Conservation (phyloP, 2,888 invertebrate genomes). For the Melanophora roralis region DNA sequence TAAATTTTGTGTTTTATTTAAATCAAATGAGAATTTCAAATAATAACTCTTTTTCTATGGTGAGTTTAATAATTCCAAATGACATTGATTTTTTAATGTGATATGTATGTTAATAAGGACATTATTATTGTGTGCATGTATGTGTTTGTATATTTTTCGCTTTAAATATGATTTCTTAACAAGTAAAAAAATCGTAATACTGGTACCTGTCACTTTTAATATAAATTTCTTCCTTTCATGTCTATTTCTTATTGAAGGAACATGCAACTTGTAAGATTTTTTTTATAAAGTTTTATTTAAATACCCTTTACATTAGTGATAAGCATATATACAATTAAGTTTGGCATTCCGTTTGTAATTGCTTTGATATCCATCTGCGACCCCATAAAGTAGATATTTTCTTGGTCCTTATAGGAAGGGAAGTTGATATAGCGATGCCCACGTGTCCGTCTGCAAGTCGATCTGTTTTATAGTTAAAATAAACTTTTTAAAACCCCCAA, state of each 20-base stretch:
- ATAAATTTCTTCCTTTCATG: constrained; percentile 42
- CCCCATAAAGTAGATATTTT: too few relatives aligned
- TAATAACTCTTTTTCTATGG: too few relatives aligned
- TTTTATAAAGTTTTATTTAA: neutral
- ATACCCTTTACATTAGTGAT: neutral
- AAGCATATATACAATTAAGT: too few relatives aligned
- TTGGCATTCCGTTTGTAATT: too few relatives aligned
- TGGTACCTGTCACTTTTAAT: constrained; percentile 59
- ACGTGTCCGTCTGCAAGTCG: too few relatives aligned
- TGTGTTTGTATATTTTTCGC: neutral
- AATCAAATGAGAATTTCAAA: neutral
- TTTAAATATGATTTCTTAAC: constrained; percentile 14
- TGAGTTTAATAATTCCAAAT: constrained; percentile 4
- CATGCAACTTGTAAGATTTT: constrained; percentile 3
- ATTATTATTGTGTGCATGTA: constrained; percentile 6
- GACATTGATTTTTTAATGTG: constrained; percentile 38
- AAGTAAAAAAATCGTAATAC: constrained; percentile 51
- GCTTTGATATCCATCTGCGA: too few relatives aligned
- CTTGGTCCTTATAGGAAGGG: too few relatives aligned
- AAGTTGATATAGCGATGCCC: too few relatives aligned
- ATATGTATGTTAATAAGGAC: constrained; percentile 31
- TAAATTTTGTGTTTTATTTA: too few relatives aligned
- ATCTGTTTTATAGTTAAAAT: too few relatives aligned
- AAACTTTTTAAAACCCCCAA: too few relatives aligned
- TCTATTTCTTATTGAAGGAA: neutral